Evolutionary conservation across 2,888 invertebrate species (phyloP), one percentile per base, ranked within the genome.

Genomic region (Leuctra nigra): DNA sequence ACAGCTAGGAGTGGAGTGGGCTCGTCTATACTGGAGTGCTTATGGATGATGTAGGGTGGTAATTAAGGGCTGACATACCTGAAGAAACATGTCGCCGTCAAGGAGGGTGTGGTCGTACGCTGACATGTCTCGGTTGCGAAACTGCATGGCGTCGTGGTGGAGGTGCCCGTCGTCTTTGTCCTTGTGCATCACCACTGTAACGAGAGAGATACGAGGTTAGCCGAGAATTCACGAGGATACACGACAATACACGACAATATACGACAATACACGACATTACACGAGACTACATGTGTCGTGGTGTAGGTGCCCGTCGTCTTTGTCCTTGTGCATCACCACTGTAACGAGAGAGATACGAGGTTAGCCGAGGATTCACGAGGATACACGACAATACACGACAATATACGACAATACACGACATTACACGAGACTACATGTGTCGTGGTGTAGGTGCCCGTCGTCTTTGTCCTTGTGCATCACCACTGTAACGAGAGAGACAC

Each of bases 321-420:
- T 92, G 69, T 91, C 91, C 76, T 92, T 91, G 81, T 91, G 90
- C 90, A 93, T 91, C 69, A 91, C 91, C 75, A 91, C 92, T 92
- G 84, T 0, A 86, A 85, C 72, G 75, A 73, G 66, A 62, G 62
- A 61, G 62, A 63, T 53, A 52, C 54, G 38, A 29, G n/a, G n/a
- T n/a, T n/a, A n/a, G n/a, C n/a, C n/a, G n/a, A n/a, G n/a, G n/a
- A n/a, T n/a, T n/a, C n/a, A n/a, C n/a, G n/a, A n/a, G n/a, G n/a
- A n/a, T n/a, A n/a, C n/a, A n/a, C n/a, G n/a, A n/a, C n/a, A n/a
- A n/a, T n/a, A n/a, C n/a, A n/a, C n/a, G n/a, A n/a, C n/a, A n/a
- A n/a, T n/a, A n/a, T n/a, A n/a, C n/a, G n/a, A n/a, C n/a, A n/a
- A n/a, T n/a, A n/a, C n/a, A n/a, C n/a, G n/a, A n/a, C n/a, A n/a